These are phyloP conservation scores for Boleophthalmus pectinirostris DNA, from an alignment of 2,113 vertebrate species.

Conservation along the genomic window DNA sequence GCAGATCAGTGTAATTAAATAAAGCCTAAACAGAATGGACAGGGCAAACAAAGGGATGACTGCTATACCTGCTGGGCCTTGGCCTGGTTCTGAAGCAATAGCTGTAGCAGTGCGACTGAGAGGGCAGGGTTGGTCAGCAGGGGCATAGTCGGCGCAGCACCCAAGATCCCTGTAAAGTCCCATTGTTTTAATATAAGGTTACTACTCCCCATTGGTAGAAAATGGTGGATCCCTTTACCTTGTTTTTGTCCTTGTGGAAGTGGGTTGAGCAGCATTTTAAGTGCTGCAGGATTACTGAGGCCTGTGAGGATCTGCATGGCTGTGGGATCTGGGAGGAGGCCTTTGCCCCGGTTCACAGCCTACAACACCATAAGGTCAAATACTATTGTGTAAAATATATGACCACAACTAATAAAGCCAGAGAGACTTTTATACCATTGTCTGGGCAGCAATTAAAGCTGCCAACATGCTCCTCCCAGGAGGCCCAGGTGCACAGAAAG, in stretches of 20 bases:
- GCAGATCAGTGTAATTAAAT: slow-evolving; percentile 5
- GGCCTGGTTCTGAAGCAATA: slow-evolving; percentile 87
- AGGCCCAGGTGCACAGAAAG: slow-evolving; percentile 91
- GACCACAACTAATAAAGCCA: neutral
- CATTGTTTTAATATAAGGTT: neutral
- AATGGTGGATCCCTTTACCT: slow-evolving; percentile 61
- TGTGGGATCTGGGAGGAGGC: slow-evolving; percentile 90
- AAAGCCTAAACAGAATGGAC: slow-evolving; percentile 18
- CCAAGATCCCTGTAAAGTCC: slow-evolving; percentile 81
- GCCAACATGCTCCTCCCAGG: slow-evolving; percentile 93
- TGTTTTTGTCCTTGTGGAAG: slow-evolving; percentile 86
- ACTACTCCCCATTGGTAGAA: neutral
- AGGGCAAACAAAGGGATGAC: slow-evolving; percentile 13
- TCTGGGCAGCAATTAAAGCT: slow-evolving; percentile 90
- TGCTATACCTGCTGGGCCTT: slow-evolving; percentile 85
- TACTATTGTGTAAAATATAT: neutral
- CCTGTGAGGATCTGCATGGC: slow-evolving; percentile 87
- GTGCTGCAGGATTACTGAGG: slow-evolving; percentile 85
- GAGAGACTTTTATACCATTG: slow-evolving; percentile 75
- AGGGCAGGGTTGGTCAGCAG: slow-evolving; percentile 84
- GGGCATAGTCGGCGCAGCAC: slow-evolving; percentile 81
- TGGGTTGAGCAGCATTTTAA: slow-evolving; percentile 88
- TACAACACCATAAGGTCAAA: slow-evolving; percentile 35
- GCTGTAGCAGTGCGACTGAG: slow-evolving; percentile 84
- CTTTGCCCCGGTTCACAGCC: slow-evolving; percentile 91